Base-by-base conservation (phyloP, 2,797 vertebrate species). In the Lithobates pipiens region DNA sequence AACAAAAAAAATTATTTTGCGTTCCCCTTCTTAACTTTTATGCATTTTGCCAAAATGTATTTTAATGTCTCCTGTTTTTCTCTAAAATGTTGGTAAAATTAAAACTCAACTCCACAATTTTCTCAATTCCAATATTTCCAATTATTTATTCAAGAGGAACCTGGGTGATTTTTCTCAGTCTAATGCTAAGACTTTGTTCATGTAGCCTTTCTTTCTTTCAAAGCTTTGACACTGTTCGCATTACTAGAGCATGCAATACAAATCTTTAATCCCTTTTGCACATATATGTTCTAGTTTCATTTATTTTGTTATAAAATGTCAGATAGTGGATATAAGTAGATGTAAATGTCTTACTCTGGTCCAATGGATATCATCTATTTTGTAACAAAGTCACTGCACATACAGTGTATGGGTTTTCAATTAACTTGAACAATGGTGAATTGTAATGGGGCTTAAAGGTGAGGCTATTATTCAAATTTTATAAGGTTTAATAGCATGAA, bases 391-490 rank as follows among this genome's bases (percentile, higher is more conserved):
- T 70, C 68, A 70, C 27, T 34, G 25, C 69, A 23, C 29, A 39
- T 21, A 71, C 16, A 36, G 23, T 71, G 16, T 36, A 71, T 71
- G 69, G 69, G 34, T 71, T 71, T 34, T 71, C 69, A 71, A 71
- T 71, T 34, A 71, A 3, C 32, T 18, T 36, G 34, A 71, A 36
- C 69, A 21, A 18, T 36, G 21, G 69, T 36, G 54, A 39, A 21
- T 9, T 34, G 7, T 36, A 71, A 71, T 71, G 18, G 18, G 23
- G 32, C 29, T 9, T 36, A 71, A 71, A 71, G 9, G 18, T n/a
- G 69, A 39, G 21, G 21, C 69, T 71, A 71, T 39, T 5, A 61
- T 61, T 61, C 54, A 2, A 61, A 61, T 23, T 57, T 23, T 6
- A 61, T 23, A 61, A 61, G 21, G 54, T 23, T 23, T 61, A 23